Evolutionary conservation across 2,113 vertebrate species (phyloP).

Genomic region (Alethe diademata): DNA sequence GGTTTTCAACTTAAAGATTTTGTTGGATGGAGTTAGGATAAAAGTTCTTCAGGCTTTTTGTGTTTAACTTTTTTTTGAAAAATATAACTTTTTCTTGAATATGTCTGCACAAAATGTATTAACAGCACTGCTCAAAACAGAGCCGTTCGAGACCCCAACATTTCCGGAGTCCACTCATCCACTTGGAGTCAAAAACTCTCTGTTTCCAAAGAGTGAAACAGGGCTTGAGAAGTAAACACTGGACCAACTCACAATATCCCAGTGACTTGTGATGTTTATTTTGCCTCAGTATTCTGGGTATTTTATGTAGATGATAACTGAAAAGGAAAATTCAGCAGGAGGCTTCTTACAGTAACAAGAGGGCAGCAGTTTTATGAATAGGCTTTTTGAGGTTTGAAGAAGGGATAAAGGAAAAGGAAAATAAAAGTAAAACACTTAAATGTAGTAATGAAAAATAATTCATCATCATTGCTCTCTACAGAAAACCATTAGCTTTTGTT

Average conservation of each 20-base stretch:
- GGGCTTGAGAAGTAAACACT: not conserved
- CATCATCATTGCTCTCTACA: not conserved
- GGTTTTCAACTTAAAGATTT: not conserved
- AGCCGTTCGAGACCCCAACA: not conserved
- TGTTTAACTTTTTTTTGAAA: not conserved
- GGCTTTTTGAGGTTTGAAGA: not conserved
- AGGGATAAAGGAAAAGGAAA: not conserved
- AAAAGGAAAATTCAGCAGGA: not conserved
- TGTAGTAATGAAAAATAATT: not conserved
- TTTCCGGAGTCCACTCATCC: not conserved
- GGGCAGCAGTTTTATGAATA: not conserved
- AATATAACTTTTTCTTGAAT: not conserved
- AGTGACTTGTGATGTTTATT: not conserved
- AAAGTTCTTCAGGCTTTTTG: not conserved
- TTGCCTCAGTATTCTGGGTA: not conserved
- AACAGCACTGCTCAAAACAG: not conserved
- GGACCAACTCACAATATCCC: fast-evolving
- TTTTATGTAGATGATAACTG: not conserved
- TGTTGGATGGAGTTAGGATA: not conserved
- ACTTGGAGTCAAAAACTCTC: not conserved
- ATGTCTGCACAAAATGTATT: not conserved
- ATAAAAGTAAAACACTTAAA: not conserved
- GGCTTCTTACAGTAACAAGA: not conserved
- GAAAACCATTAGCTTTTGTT: not conserved
- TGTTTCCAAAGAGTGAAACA: not conserved